A percentile compares a stretch with the other conserved stretches of the same genome.
These are phyloP conservation scores for Rotaria macrura DNA, from an alignment of 2,888 invertebrate species.

Conservation along the genomic window DNA sequence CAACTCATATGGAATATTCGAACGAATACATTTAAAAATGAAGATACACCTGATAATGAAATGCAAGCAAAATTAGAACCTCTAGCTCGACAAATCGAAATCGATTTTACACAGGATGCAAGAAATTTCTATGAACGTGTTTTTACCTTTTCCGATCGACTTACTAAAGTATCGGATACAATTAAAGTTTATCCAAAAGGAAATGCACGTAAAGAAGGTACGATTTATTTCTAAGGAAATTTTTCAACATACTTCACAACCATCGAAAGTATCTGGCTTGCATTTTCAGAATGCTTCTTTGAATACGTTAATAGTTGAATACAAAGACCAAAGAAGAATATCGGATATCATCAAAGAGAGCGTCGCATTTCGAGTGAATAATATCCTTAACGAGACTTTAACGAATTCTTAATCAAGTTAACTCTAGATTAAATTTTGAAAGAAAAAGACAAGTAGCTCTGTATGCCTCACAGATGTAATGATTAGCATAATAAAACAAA, in stretches of 20 bases:
- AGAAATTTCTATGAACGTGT: conserved; percentile 90
- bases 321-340: too few relatives aligned
- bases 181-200: conserved; percentile 64
- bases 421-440: too few relatives aligned
- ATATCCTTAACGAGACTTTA: too few relatives aligned
- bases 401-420: too few relatives aligned
- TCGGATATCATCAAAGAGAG: too few relatives aligned
- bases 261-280: too few relatives aligned
- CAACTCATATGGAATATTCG: conserved; percentile 99
- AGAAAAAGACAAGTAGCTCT: too few relatives aligned
- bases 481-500: too few relatives aligned
- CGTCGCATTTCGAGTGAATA: too few relatives aligned
- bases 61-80: conserved; percentile 68
- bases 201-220: conserved; percentile 79
- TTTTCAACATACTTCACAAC: not conserved
- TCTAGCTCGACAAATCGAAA: conserved; percentile 65
- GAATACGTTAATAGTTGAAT: too few relatives aligned
- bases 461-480: too few relatives aligned
- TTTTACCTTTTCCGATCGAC: conserved; percentile 90
- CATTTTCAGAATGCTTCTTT: too few relatives aligned
- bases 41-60: conserved; percentile 28
- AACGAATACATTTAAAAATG: conserved; percentile 69
- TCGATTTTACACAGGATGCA: conserved; percentile 77
- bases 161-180: conserved; percentile 88
- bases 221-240: conserved; percentile 50